phyloP scores from a whole-genome alignment of 1,140 invertebrate species.

The Lucilia cuprina region DNA sequence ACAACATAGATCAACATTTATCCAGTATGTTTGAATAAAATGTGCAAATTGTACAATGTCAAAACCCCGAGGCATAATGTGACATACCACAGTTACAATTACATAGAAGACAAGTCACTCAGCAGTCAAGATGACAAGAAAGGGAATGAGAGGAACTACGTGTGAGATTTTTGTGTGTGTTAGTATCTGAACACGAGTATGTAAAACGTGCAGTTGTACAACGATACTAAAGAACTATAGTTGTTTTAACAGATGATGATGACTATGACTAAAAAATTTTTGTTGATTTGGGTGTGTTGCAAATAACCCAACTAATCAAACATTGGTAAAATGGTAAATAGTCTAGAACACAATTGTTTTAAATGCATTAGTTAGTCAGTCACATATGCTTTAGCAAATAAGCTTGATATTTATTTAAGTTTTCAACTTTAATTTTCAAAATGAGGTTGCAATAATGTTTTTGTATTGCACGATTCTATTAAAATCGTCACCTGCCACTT shows the following conservation, averaged over 20 bases:
- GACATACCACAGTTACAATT: slow-evolving; percentile 2
- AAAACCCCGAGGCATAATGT: slow-evolving; percentile 13
- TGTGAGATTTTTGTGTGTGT: too few relatives aligned
- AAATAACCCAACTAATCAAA: neutral
- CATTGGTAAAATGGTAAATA: neutral
- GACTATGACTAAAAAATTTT: neutral
- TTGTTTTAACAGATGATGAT: slow-evolving; percentile 10
- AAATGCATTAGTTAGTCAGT: slow-evolving; percentile 13
- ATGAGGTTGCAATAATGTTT: too few relatives aligned
- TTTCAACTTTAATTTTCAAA: too few relatives aligned
- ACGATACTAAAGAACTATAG: neutral
- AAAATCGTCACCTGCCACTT: too few relatives aligned
- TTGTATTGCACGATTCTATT: too few relatives aligned
- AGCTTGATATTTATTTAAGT: too few relatives aligned
- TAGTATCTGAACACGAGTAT: too few relatives aligned
- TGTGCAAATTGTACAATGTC: slow-evolving; percentile 17
- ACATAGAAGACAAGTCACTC: neutral
- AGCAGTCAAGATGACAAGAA: neutral
- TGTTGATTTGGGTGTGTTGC: neutral
- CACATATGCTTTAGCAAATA: neutral
- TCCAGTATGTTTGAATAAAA: slow-evolving; percentile 20
- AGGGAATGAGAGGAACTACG: neutral
- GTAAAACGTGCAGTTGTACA: neutral
- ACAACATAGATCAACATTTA: slow-evolving; percentile 25
- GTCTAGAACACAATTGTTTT: neutral